phyloP scores from a whole-genome alignment of 2,113 vertebrate species.

The Ictalurus furcatus region DNA sequence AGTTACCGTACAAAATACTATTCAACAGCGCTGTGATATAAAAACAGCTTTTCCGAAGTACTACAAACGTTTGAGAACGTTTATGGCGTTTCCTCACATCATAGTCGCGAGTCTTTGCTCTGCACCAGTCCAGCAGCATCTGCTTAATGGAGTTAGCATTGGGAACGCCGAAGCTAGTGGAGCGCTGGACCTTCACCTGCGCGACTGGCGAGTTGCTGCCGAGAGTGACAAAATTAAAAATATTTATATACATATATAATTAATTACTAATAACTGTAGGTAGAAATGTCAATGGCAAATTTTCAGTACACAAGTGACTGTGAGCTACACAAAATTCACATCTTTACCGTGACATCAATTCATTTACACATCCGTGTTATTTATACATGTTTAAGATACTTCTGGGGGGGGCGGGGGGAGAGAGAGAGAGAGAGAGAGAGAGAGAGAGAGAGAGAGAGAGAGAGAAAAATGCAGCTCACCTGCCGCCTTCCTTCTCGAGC shows the following conservation, averaged over 20 bases:
- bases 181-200: conserved; percentile 82
- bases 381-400: background rate
- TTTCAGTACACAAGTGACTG: background rate
- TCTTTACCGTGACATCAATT: background rate
- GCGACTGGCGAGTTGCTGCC: conserved; percentile 74
- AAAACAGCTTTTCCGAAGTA: background rate
- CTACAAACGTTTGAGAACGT: background rate
- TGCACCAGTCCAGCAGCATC: conserved; percentile 98
- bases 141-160: conserved; percentile 98
- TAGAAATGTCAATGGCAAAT: background rate
- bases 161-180: conserved; percentile 92
- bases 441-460: background rate
- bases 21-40: background rate
- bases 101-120: conserved; percentile 93
- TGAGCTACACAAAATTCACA: background rate
- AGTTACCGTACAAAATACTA: too few species aligned
- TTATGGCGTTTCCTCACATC: conserved; percentile 73
- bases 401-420: too few species aligned
- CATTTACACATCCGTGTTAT: background rate
- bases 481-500: conserved; percentile 85
- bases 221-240: background rate
- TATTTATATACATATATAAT: background rate
- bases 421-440: background rate
- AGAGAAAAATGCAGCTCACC: conserved; percentile 77
- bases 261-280: background rate